Conservation (phyloP, 2,888 invertebrate species). For the Mythimna lalbum region DNA sequence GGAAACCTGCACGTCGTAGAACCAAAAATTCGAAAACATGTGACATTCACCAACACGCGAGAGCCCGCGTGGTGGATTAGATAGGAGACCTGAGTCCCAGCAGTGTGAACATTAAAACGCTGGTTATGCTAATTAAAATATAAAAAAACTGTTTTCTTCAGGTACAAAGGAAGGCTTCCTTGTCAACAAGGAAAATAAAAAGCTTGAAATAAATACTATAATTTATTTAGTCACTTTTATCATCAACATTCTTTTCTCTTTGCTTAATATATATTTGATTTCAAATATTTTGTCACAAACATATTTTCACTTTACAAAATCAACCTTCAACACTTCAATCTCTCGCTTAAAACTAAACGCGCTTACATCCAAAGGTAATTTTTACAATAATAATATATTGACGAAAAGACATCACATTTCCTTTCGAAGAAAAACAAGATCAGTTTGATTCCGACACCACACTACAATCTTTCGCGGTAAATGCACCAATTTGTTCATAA, state of each 20-base stretch:
- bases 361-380: not conserved
- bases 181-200: conserved; percentile 8
- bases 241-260: not conserved
- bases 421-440: not conserved
- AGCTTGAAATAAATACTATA: not conserved
- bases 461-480: conserved; percentile 1
- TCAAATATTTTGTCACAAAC: not conserved
- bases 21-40: too few relatives aligned
- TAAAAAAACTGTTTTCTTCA: too few relatives aligned
- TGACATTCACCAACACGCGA: too few relatives aligned
- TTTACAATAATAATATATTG: conserved; percentile 12
- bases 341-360: conserved; percentile 3
- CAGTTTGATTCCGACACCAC: not conserved
- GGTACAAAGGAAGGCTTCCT: too few relatives aligned
- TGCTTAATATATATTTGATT: conserved; percentile 3
- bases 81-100: too few relatives aligned
- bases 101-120: too few relatives aligned
- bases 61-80: too few relatives aligned
- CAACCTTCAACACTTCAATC: conserved; percentile 2
- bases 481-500: conserved; percentile 19
- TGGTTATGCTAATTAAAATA: too few relatives aligned
- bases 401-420: not conserved
- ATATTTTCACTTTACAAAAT: conserved; percentile 15
- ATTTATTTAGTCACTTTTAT: conserved; percentile 31
- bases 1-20: too few relatives aligned